These are phyloP conservation scores for Amphiduros pacificus DNA, from an alignment of 2,888 invertebrate genomes.

Conservation along the genomic window DNA sequence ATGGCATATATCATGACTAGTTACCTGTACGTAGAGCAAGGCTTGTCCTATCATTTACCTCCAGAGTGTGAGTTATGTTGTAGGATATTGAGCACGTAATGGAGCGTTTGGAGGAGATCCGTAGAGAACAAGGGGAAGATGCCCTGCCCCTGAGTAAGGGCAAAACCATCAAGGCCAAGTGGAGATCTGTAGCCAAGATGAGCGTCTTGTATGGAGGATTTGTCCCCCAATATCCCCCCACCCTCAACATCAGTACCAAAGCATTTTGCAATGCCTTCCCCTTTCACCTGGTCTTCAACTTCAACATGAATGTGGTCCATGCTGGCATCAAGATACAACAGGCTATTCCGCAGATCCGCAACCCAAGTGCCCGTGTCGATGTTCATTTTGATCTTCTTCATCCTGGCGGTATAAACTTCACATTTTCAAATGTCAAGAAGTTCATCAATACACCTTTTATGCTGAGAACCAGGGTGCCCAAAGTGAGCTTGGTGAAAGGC, in stretches of 20 bases:
- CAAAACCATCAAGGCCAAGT: constrained; percentile 37
- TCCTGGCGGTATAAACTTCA: constrained; percentile 39
- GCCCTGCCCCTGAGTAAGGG: constrained; percentile 38
- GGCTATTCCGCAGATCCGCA: constrained; percentile 37
- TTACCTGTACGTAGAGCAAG: too few species aligned
- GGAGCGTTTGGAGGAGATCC: constrained; percentile 38
- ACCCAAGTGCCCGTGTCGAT: constrained; percentile 1
- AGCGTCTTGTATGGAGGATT: constrained; percentile 39
- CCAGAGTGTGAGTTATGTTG: too few species aligned
- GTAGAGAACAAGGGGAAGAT: constrained; percentile 37
- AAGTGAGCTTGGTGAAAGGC: constrained; percentile 20
- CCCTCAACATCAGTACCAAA: constrained; percentile 24
- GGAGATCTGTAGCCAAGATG: constrained; percentile 40
- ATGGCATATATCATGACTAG: too few species aligned
- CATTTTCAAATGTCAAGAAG: constrained; percentile 37
- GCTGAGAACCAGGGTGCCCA: constrained; percentile 32
- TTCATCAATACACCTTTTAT: constrained; percentile 43
- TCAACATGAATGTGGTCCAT: constrained; percentile 40
- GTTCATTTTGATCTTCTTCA: constrained; percentile 38
- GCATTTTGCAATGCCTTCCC: constrained; percentile 45
- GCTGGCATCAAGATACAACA: constrained; percentile 36
- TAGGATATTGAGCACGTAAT: constrained; percentile 44
- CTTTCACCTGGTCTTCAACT: constrained; percentile 40
- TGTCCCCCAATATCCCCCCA: constrained; percentile 33
- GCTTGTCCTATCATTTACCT: too few species aligned